Conservation (phyloP, 2,113 vertebrate species). For the Quiscalus mexicanus region DNA sequence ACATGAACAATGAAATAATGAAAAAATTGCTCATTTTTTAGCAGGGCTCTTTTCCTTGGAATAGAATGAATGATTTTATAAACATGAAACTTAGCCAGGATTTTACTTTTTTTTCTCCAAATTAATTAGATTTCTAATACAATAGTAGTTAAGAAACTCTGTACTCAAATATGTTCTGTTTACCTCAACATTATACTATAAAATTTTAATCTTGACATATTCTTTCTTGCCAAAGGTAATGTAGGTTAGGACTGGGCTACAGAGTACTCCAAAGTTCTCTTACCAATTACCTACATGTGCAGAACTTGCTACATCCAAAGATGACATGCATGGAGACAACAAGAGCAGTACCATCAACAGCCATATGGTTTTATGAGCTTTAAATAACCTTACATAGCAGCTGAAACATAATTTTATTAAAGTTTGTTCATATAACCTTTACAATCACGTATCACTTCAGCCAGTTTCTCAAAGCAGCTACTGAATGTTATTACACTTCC, state of each 20-base stretch:
- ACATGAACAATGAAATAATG: not conserved
- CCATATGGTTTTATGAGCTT: not conserved
- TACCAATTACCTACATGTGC: not conserved
- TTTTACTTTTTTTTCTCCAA: not conserved
- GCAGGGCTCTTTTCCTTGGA: not conserved
- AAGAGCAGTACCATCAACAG: not conserved
- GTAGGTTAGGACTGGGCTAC: not conserved
- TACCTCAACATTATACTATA: not conserved
- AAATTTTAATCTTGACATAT: not conserved
- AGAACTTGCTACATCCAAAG: not conserved
- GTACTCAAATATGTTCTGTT: not conserved
- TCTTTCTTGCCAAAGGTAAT: not conserved
- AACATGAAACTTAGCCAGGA: not conserved
- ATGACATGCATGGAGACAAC: not conserved
- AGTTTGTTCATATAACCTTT: not conserved
- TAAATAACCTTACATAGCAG: not conserved
- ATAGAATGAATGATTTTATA: not conserved
- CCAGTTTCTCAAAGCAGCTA: not conserved
- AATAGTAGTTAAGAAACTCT: not conserved
- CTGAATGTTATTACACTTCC: not conserved
- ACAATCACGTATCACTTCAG: not conserved
- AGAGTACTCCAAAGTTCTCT: not conserved
- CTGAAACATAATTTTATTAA: not conserved
- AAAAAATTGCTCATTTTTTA: not conserved
- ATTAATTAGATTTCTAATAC: not conserved